phyloP scores from a whole-genome alignment of 2,888 invertebrate species.

The Nomada fabriciana region DNA sequence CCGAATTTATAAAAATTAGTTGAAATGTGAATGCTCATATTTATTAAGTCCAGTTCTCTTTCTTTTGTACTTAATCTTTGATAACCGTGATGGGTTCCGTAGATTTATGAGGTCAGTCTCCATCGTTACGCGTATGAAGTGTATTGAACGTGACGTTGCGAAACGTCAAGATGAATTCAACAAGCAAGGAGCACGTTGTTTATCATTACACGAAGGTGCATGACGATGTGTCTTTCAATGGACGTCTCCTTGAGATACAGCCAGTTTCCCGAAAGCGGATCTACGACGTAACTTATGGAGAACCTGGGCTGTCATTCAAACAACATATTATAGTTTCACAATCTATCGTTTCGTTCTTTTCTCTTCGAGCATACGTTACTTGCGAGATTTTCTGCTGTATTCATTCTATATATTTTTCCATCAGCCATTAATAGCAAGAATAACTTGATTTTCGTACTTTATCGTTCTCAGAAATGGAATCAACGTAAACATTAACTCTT shows the following conservation, averaged over 20 bases:
- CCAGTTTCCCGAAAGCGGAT: constrained; percentile 20
- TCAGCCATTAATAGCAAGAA: not conserved
- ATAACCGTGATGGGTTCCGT: not conserved
- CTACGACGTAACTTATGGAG: not conserved
- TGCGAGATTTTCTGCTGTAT: not conserved
- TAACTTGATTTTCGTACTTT: not conserved
- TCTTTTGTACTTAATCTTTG: not conserved
- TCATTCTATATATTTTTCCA: not conserved
- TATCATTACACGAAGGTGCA: constrained; percentile 31
- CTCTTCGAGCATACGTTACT: not conserved
- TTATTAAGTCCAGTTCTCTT: not conserved
- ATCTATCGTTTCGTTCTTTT: not conserved
- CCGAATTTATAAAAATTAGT: no score
- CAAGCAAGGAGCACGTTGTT: constrained; percentile 16
- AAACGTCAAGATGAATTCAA: constrained; percentile 4
- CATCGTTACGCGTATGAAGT: constrained; percentile 32
- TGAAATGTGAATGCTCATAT: not conserved
- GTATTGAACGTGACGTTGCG: constrained; percentile 40
- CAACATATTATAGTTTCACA: not conserved
- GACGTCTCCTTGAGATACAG: not conserved
- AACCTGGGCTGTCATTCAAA: constrained; percentile 1
- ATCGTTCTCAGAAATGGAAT: not conserved
- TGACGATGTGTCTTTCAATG: constrained; percentile 32
- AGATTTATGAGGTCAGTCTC: constrained; percentile 13
- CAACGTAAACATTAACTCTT: not conserved